phyloP scores from a whole-genome alignment of 35 echinoderm and acorn worm species.

The Lytechinus pictus region DNA sequence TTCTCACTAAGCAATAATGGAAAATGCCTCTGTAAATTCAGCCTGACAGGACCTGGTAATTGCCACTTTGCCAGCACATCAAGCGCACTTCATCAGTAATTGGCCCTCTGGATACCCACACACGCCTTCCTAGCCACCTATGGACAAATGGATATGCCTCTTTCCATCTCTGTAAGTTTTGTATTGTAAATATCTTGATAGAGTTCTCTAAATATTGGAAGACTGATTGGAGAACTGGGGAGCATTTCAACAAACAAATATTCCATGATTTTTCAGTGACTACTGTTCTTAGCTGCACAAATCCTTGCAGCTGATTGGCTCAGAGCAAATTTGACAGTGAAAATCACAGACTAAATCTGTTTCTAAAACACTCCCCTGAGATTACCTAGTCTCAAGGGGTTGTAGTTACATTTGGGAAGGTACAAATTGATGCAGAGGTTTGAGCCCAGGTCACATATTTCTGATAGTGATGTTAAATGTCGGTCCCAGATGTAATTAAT shows the following conservation, averaged over 20 bases:
- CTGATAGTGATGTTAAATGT: too few relatives aligned
- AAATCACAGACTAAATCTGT: too few relatives aligned
- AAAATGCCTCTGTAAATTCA: conserved; percentile 4
- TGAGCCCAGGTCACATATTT: too few relatives aligned
- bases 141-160: not conserved
- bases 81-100: conserved; percentile 12
- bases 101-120: conserved; percentile 6
- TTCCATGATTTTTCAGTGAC: too few relatives aligned
- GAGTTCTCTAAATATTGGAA: not conserved
- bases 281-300: too few relatives aligned
- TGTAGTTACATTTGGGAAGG: too few relatives aligned
- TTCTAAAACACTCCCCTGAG: too few relatives aligned
- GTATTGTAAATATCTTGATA: not conserved
- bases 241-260: not conserved
- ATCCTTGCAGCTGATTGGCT: too few relatives aligned
- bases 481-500: too few relatives aligned
- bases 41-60: not conserved
- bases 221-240: not conserved
- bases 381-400: too few relatives aligned
- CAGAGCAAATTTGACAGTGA: too few relatives aligned
- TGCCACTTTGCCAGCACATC: conserved; percentile 32
- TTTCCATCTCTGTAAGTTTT: not conserved
- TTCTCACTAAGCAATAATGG: conserved; percentile 3
- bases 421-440: too few relatives aligned
- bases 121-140: not conserved